Base-by-base conservation (phyloP, 1,140 invertebrate genomes). In the Myzus persicae region DNA sequence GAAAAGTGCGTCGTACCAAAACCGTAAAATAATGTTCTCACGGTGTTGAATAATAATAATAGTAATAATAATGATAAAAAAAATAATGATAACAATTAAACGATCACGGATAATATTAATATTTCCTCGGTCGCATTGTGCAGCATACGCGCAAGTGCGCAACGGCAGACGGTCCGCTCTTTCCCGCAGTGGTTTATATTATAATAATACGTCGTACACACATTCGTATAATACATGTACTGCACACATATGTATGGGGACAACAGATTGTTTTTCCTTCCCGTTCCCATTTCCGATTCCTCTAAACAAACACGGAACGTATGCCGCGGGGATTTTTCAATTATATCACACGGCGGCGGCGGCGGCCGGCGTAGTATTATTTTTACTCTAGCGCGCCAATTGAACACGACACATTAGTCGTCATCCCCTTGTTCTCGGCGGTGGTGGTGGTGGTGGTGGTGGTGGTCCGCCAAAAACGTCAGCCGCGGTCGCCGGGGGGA, bases 231-330 rank as follows among this genome's bases (percentile, higher is more conserved):
- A 51, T 51, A 59, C 14, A 31, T 31, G 26, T 8, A 54, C 54
- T 22, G 54, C 54, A 26, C 54, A 51, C 54, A 26, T 51, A 51
- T 67, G 59, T 67, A 67, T 67, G 31, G 59, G 59, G 59, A 76
- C 59, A 76, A 40, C 44, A 89, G 38, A 84, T 84, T 84, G 31
- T 82, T 38, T 91, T 82, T 91, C 22, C 40, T 26, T 46, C 76
- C 40, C 40, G 14, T 67, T 92, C 40, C 38, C 76, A 42, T 82
- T 92, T 88, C 6, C 46, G 81, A 82, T 93, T 51, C 7, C 22
- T 85, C 91, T 84, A n/a, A 93, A 42, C 51, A 93, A 93, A 93
- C 91, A 93, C 42, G 24, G 91, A 51, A 48, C 91, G 91, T 93
- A 93, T 84, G 91, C 91, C 91, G 31, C 44, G 46, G 36, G 91